Evolutionary conservation across 1,140 invertebrate genomes (phyloP), one percentile per base, ranked within the genome.

Genomic region (Paralvinella palmiformis): DNA sequence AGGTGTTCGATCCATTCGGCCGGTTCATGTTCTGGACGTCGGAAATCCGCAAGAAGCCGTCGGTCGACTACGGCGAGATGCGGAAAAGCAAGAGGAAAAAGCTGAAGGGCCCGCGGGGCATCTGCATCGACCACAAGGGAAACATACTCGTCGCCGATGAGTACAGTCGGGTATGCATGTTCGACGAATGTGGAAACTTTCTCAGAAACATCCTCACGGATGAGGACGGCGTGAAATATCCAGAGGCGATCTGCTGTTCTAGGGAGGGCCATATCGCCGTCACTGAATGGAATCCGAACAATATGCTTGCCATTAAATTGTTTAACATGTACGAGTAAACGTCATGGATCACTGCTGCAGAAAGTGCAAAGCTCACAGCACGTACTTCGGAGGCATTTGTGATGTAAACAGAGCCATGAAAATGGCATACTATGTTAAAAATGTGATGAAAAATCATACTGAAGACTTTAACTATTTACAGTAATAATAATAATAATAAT

Each of bases 141-240:
- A 64, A 64, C 44, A 24, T 64, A 6, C 36, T 59, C n/a, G 62
- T 64, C 17, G 62, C 62, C 36, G 62, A 64, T 33, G 62, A 64
- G 22, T 59, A 27, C 4, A 64, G 62, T 32, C 31, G 62, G 6
- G 62, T 64, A 2, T 20, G 35, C 7, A 37, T 58, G 35, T 64
- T 58, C 56, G 7, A 7, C 10, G 10, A 53, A 2, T 32, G 20
- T 17, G 62, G 62, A 5, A 64, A 45, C 22, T 64, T 36, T 31
- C n/a, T 55, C 15, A 4, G 58, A 17, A 59, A 64, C 55, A 52
- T 64, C 3, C 32, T 64, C 20, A 59, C 62, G 0, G 44, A 64
- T 29, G 62, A 64, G 37, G 62, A 64, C 29, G 15, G 13, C 1
- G 35, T 64, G 17, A 57, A 59, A 45, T 64, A 33, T 35, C 62